Conservation (phyloP, 1,140 invertebrate genomes). For the Arctopsyche grandis region DNA sequence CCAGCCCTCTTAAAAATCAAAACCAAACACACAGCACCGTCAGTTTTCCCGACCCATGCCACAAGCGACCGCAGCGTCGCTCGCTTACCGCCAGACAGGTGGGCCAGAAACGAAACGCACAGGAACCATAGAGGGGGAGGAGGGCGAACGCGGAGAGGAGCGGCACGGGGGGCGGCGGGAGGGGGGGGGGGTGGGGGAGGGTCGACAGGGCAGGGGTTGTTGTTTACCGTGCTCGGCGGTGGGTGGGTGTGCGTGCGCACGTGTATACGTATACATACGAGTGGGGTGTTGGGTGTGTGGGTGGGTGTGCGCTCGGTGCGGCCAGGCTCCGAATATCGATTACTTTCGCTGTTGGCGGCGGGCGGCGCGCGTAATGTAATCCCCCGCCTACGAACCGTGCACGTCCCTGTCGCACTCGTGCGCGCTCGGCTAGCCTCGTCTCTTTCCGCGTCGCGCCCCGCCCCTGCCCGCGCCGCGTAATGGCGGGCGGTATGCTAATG, state of each 20-base stretch:
- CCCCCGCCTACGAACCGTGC: conserved; percentile 49
- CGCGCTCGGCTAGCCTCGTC: conserved; percentile 18
- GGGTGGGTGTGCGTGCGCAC: no score
- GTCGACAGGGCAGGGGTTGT: not conserved
- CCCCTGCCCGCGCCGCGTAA: conserved; percentile 43
- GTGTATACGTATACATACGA: not conserved
- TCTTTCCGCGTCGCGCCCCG: conserved; percentile 24
- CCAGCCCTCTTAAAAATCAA: no score
- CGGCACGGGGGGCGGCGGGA: not conserved
- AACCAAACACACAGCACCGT: no score
- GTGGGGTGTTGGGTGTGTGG: not conserved
- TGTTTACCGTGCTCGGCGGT: not conserved
- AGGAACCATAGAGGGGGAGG: no score
- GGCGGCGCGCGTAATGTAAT: conserved; percentile 53
- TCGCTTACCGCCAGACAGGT: no score
- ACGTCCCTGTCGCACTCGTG: conserved; percentile 41
- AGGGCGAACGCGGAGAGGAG: no score
- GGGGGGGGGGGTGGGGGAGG: no score
- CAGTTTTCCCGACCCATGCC: no score
- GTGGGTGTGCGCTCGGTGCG: conserved; percentile 35
- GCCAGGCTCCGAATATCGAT: conserved; percentile 54
- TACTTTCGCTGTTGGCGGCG: conserved; percentile 54
- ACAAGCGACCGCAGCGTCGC: no score
- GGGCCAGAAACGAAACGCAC: no score
- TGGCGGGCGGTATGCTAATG: conserved; percentile 56